Conservation (phyloP, 2,113 vertebrate genomes). For the Edolisoma coerulescens region DNA sequence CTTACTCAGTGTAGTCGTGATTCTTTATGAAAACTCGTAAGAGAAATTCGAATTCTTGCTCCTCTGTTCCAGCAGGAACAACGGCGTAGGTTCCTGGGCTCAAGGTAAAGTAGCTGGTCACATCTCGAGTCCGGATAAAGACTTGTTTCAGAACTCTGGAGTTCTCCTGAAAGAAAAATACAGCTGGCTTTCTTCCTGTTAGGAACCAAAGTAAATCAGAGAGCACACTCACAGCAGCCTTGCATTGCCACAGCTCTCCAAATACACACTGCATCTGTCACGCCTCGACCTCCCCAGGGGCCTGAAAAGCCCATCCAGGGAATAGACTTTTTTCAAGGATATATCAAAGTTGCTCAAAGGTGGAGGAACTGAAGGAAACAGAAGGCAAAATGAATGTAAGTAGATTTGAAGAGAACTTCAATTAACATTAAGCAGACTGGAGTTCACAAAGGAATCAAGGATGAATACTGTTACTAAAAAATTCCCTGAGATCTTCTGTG, state of each 20-base stretch:
- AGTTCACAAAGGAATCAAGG: background rate
- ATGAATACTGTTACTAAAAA: background rate
- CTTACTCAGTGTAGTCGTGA: slow-evolving; percentile 47
- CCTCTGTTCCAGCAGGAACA: background rate
- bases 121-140: background rate
- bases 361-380: background rate
- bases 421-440: background rate
- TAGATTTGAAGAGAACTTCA: background rate
- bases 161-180: slow-evolving; percentile 29
- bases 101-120: slow-evolving; percentile 39
- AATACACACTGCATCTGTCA: background rate
- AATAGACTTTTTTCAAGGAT: background rate
- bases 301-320: background rate
- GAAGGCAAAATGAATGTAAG: background rate
- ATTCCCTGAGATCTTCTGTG: background rate
- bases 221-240: background rate
- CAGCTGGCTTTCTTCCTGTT: background rate
- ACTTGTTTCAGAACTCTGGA: background rate
- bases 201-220: background rate
- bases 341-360: background rate
- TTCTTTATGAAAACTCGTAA: slow-evolving; percentile 67
- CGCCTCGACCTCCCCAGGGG: background rate
- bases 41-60: slow-evolving; percentile 55
- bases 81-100: slow-evolving; percentile 62
- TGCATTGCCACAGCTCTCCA: background rate